Conservation (phyloP, 2,113 vertebrate genomes). For the Echinops telfairi region DNA sequence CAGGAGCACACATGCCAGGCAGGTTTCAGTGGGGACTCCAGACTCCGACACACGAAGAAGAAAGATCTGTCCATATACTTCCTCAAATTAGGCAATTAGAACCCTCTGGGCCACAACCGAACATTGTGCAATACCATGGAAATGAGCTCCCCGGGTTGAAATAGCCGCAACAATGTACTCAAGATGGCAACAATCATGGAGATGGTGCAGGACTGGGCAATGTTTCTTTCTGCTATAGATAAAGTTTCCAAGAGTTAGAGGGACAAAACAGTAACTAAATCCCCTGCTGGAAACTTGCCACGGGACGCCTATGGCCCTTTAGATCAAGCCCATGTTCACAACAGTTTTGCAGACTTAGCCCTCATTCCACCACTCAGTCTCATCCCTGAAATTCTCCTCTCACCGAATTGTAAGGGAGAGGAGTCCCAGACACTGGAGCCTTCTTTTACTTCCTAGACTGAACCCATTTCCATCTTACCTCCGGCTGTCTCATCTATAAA, state of each 20-base stretch:
- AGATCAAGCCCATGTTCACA: conserved; percentile 21
- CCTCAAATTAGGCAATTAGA: not conserved
- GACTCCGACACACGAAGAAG: not conserved
- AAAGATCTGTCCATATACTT: not conserved
- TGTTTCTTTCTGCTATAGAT: not conserved
- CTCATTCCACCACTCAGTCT: not conserved
- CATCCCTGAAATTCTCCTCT: not conserved
- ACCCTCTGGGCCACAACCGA: not conserved
- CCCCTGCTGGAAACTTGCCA: conserved; percentile 12
- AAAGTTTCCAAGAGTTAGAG: not conserved
- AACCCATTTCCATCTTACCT: not conserved
- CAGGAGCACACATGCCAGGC: not conserved
- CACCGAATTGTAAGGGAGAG: not conserved
- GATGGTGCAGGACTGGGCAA: not conserved
- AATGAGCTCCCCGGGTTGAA: not conserved
- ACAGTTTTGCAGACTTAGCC: not conserved
- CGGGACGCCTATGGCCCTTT: not conserved
- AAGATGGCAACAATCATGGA: not conserved
- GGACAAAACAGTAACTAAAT: not conserved
- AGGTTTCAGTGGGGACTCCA: not conserved
- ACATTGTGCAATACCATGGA: not conserved
- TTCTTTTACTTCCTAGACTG: conserved; percentile 10
- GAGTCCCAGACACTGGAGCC: not conserved
- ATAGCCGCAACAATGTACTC: not conserved
- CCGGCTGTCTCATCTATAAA: not conserved